Percentiles rank a stretch among this genome's conserved stretches.
Evolutionary conservation across 1,140 invertebrate species (phyloP).

Genomic region (Euwallacea similis): DNA sequence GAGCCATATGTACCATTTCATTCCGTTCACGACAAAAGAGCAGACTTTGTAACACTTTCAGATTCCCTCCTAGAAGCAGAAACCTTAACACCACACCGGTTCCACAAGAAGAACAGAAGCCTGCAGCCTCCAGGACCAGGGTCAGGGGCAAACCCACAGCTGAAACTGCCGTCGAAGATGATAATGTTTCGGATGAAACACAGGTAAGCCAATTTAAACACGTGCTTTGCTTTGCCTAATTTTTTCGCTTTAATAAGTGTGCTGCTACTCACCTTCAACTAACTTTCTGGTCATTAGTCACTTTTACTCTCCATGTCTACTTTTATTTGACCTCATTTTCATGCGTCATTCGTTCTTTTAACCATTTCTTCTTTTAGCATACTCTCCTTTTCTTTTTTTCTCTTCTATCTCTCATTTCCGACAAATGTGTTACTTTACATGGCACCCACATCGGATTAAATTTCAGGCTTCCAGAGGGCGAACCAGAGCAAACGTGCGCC

Average conservation of each 20-base stretch:
- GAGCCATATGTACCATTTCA: too few relatives aligned
- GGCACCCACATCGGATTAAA: not conserved
- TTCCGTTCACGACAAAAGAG: conserved; percentile 18
- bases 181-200: conserved; percentile 50
- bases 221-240: too few relatives aligned
- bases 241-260: too few relatives aligned
- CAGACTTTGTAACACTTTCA: conserved; percentile 26
- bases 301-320: too few relatives aligned
- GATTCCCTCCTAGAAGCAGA: conserved; percentile 57
- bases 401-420: not conserved
- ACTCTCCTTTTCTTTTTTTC: not conserved
- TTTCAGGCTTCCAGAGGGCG: conserved; percentile 48
- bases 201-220: conserved; percentile 42
- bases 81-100: conserved; percentile 58
- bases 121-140: conserved; percentile 51
- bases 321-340: too few relatives aligned
- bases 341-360: too few relatives aligned
- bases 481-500: conserved; percentile 56
- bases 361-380: not conserved
- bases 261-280: too few relatives aligned
- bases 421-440: not conserved
- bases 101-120: conserved; percentile 52
- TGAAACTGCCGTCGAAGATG: conserved; percentile 39
- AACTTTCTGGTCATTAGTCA: too few relatives aligned
- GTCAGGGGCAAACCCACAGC: conserved; percentile 55